A percentile compares a stretch with the other conserved stretches of the same genome.
Conservation (phyloP, 2,797 vertebrate species). For the Pagetopsis macropterus region DNA sequence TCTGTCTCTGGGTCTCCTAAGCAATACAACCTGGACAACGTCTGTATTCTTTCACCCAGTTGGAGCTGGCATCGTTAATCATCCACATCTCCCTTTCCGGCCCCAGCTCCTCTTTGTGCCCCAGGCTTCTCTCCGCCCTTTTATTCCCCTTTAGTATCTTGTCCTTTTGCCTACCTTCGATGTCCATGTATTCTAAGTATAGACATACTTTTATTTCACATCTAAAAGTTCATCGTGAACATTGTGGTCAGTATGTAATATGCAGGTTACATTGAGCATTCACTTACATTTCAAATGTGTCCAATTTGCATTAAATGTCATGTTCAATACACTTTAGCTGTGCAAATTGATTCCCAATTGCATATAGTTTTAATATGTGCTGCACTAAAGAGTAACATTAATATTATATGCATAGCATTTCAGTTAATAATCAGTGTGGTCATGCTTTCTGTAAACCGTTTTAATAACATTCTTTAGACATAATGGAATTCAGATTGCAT, state of each 20-base stretch:
- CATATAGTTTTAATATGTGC: not conserved
- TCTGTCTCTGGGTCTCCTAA: constrained; percentile 38
- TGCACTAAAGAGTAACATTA: not conserved
- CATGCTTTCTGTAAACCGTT: constrained; percentile 29
- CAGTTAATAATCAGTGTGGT: constrained; percentile 13
- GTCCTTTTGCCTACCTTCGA: constrained; percentile 18
- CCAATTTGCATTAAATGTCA: no score
- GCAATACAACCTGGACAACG: constrained; percentile 38
- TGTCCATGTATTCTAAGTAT: constrained; percentile 21
- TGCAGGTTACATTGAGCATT: not conserved
- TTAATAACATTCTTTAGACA: constrained; percentile 45
- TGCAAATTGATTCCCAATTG: no score
- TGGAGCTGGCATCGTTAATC: constrained; percentile 53
- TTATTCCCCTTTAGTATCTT: constrained; percentile 28
- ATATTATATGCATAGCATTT: constrained; percentile 10
- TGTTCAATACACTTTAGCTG: no score
- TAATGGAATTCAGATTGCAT: constrained; percentile 49
- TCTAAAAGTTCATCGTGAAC: not conserved
- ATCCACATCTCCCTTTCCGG: constrained; percentile 26
- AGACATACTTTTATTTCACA: constrained; percentile 8
- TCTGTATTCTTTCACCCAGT: constrained; percentile 33
- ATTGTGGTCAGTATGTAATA: not conserved
- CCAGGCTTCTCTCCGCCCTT: constrained; percentile 10
- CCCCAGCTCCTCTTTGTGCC: constrained; percentile 26
- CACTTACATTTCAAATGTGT: not conserved